These are phyloP conservation scores for Maniola hyperantus DNA, from an alignment of 2,888 invertebrate species.

Conservation along the genomic window DNA sequence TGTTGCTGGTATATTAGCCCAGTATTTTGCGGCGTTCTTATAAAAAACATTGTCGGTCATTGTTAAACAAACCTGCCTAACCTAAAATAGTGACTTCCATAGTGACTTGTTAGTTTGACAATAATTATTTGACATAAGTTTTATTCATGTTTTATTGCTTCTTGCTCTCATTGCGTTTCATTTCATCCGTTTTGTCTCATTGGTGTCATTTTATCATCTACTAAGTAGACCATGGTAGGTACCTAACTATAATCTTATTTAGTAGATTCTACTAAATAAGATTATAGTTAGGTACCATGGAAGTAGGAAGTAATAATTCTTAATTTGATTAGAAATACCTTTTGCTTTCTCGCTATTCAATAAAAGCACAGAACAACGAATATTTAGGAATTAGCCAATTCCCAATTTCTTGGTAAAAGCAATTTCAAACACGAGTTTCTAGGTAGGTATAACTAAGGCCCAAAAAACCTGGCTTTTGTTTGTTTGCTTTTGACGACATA, in stretches of 20 bases:
- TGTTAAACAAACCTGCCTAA: background rate
- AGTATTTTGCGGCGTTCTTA: conserved; percentile 90
- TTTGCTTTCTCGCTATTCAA: background rate
- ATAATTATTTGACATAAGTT: background rate
- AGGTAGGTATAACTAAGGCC: background rate
- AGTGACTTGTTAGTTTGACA: background rate
- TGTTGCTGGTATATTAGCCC: conserved; percentile 93
- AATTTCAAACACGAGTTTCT: conserved; percentile 1
- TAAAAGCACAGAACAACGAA: background rate
- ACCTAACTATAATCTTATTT: too few species aligned
- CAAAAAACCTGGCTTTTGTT: conserved; percentile 1
- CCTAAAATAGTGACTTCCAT: too few species aligned
- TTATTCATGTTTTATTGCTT: too few species aligned
- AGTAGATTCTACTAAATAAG: too few species aligned
- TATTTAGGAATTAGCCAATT: too few species aligned
- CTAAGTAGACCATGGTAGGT: too few species aligned
- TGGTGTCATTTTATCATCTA: too few species aligned
- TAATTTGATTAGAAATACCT: background rate
- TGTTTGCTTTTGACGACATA: background rate
- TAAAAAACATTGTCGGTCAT: conserved; percentile 73
- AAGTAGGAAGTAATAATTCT: too few species aligned
- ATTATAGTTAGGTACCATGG: too few species aligned
- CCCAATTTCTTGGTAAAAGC: too few species aligned
- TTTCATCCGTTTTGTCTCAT: too few species aligned
- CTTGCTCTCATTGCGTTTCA: too few species aligned